Percentiles rank a stretch among this genome's conserved stretches.
Conservation (phyloP, 2,888 invertebrate genomes). For the Spialia ferax region DNA sequence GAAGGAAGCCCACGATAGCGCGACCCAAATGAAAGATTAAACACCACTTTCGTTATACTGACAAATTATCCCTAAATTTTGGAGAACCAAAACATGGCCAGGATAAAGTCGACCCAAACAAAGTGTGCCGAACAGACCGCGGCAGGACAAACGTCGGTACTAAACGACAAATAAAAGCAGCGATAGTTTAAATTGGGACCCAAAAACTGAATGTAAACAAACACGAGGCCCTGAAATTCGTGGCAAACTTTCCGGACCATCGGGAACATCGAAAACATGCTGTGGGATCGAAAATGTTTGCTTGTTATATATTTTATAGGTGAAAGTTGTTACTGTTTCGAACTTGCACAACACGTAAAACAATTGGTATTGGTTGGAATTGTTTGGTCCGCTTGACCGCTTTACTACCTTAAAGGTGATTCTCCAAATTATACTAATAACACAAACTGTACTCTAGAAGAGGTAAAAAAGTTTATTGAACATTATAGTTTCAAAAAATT, state of each 20-base stretch:
- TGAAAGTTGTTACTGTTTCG: constrained; percentile 56
- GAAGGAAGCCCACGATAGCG: constrained; percentile 64
- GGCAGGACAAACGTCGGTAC: constrained; percentile 74
- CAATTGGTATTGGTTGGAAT: constrained; percentile 45
- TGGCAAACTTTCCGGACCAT: constrained; percentile 69
- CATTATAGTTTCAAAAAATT: too few relatives aligned
- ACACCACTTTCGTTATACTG: constrained; percentile 68
- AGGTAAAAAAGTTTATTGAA: too few relatives aligned
- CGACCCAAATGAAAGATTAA: constrained; percentile 79
- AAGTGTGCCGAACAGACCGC: constrained; percentile 69
- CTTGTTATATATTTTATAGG: constrained; percentile 62
- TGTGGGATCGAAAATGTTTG: constrained; percentile 68
- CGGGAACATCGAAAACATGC: constrained; percentile 70
- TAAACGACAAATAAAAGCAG: constrained; percentile 84
- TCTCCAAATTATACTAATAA: constrained; percentile 2
- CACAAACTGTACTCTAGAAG: background rate
- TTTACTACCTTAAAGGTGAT: constrained; percentile 32
- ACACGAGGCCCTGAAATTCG: constrained; percentile 66
- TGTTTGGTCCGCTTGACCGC: constrained; percentile 3
- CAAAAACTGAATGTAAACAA: constrained; percentile 83
- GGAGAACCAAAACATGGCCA: constrained; percentile 65
- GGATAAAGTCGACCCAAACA: constrained; percentile 77
- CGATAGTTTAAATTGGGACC: constrained; percentile 83
- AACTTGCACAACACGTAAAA: constrained; percentile 43
- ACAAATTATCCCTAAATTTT: constrained; percentile 70